Percentiles rank a stretch among this genome's conserved stretches.
Conservation (phyloP, 1,140 invertebrate genomes). For the Leptinotarsa undecemlineata region DNA sequence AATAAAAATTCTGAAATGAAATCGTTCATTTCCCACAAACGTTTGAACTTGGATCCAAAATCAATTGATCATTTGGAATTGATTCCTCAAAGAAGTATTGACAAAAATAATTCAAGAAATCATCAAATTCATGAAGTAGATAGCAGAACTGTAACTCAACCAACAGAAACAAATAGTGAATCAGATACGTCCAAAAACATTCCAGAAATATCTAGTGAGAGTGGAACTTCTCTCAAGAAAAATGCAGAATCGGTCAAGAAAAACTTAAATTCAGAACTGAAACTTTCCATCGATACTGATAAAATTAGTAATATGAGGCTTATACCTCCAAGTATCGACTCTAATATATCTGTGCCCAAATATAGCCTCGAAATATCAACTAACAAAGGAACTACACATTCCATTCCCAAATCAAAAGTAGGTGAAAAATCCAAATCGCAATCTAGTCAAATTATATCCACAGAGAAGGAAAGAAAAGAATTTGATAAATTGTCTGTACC, state of each 20-base stretch:
- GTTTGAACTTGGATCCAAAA: slow-evolving; percentile 43
- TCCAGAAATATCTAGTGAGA: slow-evolving; percentile 52
- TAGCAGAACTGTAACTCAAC: slow-evolving; percentile 24
- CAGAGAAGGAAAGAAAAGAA: background rate
- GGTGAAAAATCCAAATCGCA: background rate
- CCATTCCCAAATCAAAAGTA: background rate
- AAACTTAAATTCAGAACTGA: slow-evolving; percentile 12
- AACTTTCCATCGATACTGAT: slow-evolving; percentile 16
- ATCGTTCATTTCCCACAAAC: slow-evolving; percentile 42
- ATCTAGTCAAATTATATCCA: background rate
- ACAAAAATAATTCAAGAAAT: background rate
- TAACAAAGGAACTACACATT: background rate
- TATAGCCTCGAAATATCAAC: background rate
- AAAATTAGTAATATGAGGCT: slow-evolving; percentile 18
- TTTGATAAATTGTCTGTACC: slow-evolving; percentile 2
- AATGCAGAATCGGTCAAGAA: slow-evolving; percentile 28
- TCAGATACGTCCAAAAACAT: slow-evolving; percentile 55
- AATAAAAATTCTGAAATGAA: slow-evolving; percentile 28
- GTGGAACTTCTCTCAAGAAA: slow-evolving; percentile 33
- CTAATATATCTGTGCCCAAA: background rate
- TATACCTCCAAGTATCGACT: slow-evolving; percentile 5
- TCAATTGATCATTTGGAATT: slow-evolving; percentile 42
- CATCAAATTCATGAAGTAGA: background rate
- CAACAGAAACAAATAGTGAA: slow-evolving; percentile 39
- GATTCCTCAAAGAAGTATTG: slow-evolving; percentile 17